Evolutionary conservation across 1,140 invertebrate species (phyloP).

Genomic region (Ceratosolen solmsi): DNA sequence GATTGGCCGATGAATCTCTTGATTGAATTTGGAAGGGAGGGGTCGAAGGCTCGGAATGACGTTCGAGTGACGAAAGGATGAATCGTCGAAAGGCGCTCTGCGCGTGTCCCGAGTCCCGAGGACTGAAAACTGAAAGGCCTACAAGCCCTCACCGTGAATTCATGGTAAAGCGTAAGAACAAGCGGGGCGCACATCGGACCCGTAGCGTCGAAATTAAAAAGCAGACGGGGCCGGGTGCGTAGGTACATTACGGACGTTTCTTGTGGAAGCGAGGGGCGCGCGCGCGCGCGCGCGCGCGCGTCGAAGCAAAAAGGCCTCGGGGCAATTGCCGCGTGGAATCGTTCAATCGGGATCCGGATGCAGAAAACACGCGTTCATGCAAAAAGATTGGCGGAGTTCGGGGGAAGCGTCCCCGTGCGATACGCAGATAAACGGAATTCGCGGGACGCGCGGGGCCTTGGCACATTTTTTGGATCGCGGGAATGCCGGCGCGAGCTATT

Average conservation of each 20-base stretch:
- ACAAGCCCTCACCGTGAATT: too few species aligned
- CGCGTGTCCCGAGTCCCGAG: too few species aligned
- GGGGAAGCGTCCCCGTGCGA: constrained; percentile 12
- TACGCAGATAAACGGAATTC: constrained; percentile 37
- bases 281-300: too few species aligned
- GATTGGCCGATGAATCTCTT: too few species aligned
- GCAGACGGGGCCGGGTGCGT: not conserved
- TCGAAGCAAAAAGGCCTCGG: constrained; percentile 8
- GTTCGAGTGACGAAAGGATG: too few species aligned
- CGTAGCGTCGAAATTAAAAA: not conserved
- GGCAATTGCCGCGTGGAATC: not conserved
- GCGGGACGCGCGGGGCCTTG: not conserved
- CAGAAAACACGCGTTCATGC: not conserved
- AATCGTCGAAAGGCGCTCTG: too few species aligned
- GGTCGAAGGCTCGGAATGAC: too few species aligned
- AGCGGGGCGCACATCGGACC: not conserved
- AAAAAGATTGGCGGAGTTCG: constrained; percentile 20
- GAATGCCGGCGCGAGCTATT: constrained; percentile 50
- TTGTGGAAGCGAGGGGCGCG: not conserved
- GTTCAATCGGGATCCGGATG: constrained; percentile 16
- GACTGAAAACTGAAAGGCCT: too few species aligned
- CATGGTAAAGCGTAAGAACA: too few species aligned
- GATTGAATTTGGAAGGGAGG: too few species aligned
- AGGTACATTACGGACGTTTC: not conserved
- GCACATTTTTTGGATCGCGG: constrained; percentile 43